Evolutionary conservation across 2,797 vertebrate genomes (phyloP).

Genomic region (Podarcis siculus): DNA sequence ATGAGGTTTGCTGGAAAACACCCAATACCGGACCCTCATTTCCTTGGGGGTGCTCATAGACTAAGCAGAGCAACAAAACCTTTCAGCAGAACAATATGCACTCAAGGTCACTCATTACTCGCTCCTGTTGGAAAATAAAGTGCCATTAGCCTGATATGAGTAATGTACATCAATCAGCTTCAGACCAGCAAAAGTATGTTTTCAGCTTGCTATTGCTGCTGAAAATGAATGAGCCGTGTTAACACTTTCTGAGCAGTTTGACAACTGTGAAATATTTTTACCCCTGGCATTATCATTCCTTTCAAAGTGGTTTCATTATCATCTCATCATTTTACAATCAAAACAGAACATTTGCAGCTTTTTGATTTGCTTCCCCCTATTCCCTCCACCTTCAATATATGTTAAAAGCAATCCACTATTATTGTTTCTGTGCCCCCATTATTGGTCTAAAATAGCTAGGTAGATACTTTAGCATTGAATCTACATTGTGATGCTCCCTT

Average conservation of each 20-base stretch:
- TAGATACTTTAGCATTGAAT: neutral
- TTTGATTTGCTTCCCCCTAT: conserved; percentile 25
- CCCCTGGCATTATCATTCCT: conserved; percentile 70
- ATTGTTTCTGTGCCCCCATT: neutral
- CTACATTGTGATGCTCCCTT: neutral
- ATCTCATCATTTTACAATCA: conserved; percentile 56
- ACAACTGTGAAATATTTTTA: conserved; percentile 73
- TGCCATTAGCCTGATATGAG: conserved; percentile 83
- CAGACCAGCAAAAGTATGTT: conserved; percentile 75
- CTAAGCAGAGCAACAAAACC: conserved; percentile 75
- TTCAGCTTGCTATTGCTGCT: conserved; percentile 70
- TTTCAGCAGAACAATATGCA: conserved; percentile 82
- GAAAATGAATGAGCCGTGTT: conserved; percentile 76
- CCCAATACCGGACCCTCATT: conserved; percentile 87
- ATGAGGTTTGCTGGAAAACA: conserved; percentile 91
- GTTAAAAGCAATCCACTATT: conserved; percentile 2
- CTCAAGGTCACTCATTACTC: conserved; percentile 87
- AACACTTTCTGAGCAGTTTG: conserved; percentile 73
- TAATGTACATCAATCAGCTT: conserved; percentile 82
- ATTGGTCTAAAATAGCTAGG: neutral
- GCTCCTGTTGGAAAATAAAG: conserved; percentile 84
- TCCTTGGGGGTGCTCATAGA: conserved; percentile 88
- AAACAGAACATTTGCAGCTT: conserved; percentile 24
- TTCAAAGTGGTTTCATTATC: conserved; percentile 57
- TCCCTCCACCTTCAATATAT: neutral